Conservation (phyloP, 2,797 vertebrate species). For the Acipenser ruthenus region DNA sequence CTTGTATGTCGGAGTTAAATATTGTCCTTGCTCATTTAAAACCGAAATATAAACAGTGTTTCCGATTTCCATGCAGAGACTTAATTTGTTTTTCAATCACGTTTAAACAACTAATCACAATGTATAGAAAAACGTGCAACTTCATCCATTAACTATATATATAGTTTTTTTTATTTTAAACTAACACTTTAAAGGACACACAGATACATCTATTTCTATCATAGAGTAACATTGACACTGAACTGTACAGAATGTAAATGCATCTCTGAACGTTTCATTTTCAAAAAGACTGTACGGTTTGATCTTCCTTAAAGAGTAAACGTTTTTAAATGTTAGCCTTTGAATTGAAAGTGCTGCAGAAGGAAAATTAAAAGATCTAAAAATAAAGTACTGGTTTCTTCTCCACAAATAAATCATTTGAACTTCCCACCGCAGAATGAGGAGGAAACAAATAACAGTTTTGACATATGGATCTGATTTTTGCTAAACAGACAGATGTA, state of each 20-base stretch:
- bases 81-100: too few relatives aligned
- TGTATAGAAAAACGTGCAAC: too few relatives aligned
- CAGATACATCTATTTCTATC: too few relatives aligned
- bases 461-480: slow-evolving; percentile 80
- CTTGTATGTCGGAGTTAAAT: too few relatives aligned
- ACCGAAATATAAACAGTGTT: too few relatives aligned
- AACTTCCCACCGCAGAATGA: slow-evolving; percentile 72
- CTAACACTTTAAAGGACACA: too few relatives aligned
- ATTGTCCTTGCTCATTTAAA: too few relatives aligned
- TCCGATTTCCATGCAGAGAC: too few relatives aligned
- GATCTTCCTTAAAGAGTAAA: slow-evolving; percentile 14
- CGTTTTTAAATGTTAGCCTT: neutral
- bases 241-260: slow-evolving; percentile 4
- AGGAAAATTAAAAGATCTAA: slow-evolving; percentile 61
- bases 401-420: slow-evolving; percentile 73
- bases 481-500: slow-evolving; percentile 45
- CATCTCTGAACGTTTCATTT: slow-evolving; percentile 18
- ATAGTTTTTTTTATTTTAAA: too few relatives aligned
- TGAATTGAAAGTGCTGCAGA: slow-evolving; percentile 43
- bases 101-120: too few relatives aligned
- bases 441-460: slow-evolving; percentile 69
- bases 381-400: slow-evolving; percentile 64
- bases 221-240: slow-evolving; percentile 4
- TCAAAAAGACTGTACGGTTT: slow-evolving; percentile 9
- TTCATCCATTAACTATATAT: too few relatives aligned